Conservation (phyloP, 2,797 vertebrate species). For the Petrocephalus schoutedeni region DNA sequence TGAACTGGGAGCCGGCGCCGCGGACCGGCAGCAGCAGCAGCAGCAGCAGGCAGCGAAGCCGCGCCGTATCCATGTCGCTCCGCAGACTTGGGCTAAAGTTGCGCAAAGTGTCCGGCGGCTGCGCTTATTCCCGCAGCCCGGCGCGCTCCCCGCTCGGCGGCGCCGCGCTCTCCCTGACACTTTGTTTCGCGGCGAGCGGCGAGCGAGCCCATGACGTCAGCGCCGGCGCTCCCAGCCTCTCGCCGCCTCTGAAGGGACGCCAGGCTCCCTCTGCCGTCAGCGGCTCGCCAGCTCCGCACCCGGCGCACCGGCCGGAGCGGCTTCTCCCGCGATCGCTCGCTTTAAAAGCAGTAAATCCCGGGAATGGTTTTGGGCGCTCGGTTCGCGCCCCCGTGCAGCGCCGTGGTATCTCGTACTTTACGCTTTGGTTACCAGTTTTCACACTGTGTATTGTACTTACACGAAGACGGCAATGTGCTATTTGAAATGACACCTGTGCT, state of each 20-base stretch:
- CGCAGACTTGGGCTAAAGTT: slow-evolving; percentile 33
- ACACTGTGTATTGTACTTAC: not conserved
- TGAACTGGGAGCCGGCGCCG: slow-evolving; percentile 34
- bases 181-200: slow-evolving; percentile 39
- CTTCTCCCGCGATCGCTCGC: not conserved
- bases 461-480: not conserved
- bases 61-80: slow-evolving; percentile 38
- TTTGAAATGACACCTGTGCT: not conserved
- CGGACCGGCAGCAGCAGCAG: slow-evolving; percentile 14
- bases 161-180: slow-evolving; percentile 34
- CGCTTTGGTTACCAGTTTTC: not conserved
- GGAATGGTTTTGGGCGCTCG: not conserved
- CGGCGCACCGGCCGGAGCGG: not conserved
- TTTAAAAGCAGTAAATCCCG: not conserved
- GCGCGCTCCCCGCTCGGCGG: slow-evolving; percentile 41
- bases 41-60: slow-evolving; percentile 28
- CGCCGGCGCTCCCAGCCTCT: slow-evolving; percentile 6
- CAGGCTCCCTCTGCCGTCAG: slow-evolving; percentile 43
- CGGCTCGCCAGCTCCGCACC: not conserved
- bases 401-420: not conserved
- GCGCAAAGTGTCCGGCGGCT: slow-evolving; percentile 30
- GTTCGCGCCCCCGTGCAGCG: not conserved
- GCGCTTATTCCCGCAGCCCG: slow-evolving; percentile 39
- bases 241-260: slow-evolving; percentile 14
- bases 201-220: slow-evolving; percentile 41